Conservation (phyloP, 2,888 invertebrate genomes). For the Drosophila longiperda region DNA sequence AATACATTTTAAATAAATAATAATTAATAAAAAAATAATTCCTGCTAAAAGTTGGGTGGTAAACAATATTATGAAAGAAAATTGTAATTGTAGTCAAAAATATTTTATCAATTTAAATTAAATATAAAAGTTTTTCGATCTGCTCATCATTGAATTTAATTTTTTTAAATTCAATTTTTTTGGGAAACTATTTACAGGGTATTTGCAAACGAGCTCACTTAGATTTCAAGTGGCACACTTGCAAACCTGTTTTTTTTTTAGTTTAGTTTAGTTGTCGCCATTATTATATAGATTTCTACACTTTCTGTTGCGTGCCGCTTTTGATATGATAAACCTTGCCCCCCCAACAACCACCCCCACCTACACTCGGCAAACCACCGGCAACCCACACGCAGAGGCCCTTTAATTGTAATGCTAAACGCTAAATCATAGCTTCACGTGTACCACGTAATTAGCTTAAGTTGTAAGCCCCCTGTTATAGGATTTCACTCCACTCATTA, state of each 20-base stretch:
- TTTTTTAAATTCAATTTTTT: not conserved
- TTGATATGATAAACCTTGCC: constrained; percentile 71
- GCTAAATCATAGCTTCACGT: constrained; percentile 77
- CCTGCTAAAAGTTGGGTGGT: rapidly evolving
- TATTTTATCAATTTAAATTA: too few species aligned
- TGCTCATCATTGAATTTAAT: not conserved
- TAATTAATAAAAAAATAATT: not conserved
- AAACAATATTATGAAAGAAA: not conserved
- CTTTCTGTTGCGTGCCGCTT: constrained; percentile 62
- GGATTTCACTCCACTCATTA: constrained; percentile 59
- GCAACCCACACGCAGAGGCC: constrained; percentile 26
- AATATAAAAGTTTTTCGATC: not conserved
- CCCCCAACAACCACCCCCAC: not conserved
- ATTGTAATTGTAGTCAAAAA: not conserved
- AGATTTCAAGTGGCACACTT: not conserved
- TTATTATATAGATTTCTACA: constrained; percentile 60
- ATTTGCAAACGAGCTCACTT: constrained; percentile 1
- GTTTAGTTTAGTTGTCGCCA: constrained; percentile 62
- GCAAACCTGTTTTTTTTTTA: constrained; percentile 16
- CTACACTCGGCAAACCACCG: not conserved
- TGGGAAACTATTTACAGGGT: not conserved
- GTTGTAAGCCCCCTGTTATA: constrained; percentile 71
- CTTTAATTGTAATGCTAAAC: constrained; percentile 77
- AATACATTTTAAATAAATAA: not conserved
- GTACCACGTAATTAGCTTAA: constrained; percentile 79